A percentile compares a stretch with the other conserved stretches of the same genome.
Conservation (phyloP, 1,140 invertebrate species). For the Neuroterus valhalla region DNA sequence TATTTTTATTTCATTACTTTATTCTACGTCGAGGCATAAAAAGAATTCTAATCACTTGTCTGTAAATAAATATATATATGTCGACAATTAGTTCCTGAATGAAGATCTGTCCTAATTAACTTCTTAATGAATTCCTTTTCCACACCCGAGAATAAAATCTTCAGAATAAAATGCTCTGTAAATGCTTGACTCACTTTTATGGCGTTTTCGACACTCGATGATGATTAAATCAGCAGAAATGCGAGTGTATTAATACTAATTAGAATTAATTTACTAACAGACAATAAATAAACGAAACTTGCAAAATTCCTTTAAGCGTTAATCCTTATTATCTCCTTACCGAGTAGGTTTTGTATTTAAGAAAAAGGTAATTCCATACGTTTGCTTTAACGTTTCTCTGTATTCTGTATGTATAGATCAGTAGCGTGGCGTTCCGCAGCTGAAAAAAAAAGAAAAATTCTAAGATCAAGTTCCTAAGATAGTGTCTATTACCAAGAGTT, state of each 20-base stretch:
- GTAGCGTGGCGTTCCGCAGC: conserved; percentile 49
- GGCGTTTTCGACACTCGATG: conserved; percentile 44
- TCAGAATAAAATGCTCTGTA: neutral
- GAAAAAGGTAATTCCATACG: conserved; percentile 53
- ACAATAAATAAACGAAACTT: conserved; percentile 57
- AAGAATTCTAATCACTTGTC: neutral
- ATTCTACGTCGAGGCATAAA: conserved; percentile 32
- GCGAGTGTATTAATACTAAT: conserved; percentile 55
- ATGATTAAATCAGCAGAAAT: conserved; percentile 53
- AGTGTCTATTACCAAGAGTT: neutral
- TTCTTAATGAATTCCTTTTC: neutral
- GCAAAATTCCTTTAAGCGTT: conserved; percentile 40
- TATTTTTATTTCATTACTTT: neutral
- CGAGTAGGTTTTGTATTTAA: conserved; percentile 49
- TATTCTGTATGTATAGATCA: conserved; percentile 40
- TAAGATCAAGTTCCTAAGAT: neutral
- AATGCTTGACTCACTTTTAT: conserved; percentile 3
- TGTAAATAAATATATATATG: neutral
- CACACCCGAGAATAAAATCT: conserved; percentile 15
- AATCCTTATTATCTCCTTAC: conserved; percentile 47
- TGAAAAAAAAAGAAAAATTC: conserved; percentile 42
- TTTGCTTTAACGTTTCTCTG: conserved; percentile 42
- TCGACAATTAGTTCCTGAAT: conserved; percentile 5
- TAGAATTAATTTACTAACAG: conserved; percentile 60
- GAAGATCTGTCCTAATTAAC: neutral